Conservation (phyloP, 2,113 vertebrate genomes). For the Pipa parva region DNA sequence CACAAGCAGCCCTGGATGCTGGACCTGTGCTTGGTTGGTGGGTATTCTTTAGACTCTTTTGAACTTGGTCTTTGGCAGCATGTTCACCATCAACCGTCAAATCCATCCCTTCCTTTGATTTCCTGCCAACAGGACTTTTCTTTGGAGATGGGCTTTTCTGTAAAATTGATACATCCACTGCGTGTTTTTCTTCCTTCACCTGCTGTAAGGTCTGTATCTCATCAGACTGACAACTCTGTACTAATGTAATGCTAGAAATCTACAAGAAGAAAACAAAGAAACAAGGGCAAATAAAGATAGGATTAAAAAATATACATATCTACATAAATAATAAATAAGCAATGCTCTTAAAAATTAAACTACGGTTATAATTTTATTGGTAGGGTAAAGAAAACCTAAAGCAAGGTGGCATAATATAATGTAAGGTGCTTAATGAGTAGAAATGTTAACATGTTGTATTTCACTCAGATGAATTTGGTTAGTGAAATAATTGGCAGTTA, state of each 20-base stretch:
- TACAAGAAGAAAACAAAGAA: constrained; percentile 52
- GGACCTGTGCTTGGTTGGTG: constrained; percentile 91
- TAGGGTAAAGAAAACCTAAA: no score
- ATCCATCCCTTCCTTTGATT: constrained; percentile 50
- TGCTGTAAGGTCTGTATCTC: constrained; percentile 55
- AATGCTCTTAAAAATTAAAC: no score
- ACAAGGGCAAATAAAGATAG: no score
- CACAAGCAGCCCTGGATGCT: constrained; percentile 75
- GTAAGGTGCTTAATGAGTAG: no score
- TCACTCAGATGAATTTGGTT: no score
- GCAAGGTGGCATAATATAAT: no score
- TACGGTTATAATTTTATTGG: no score
- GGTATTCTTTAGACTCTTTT: constrained; percentile 63
- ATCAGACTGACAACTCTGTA: constrained; percentile 60
- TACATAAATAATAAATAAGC: no score
- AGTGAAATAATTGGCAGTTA: no score
- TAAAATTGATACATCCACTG: constrained; percentile 59
- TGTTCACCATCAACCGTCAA: constrained; percentile 61
- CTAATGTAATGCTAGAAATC: constrained; percentile 64
- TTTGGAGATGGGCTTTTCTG: constrained; percentile 64
- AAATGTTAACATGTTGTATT: no score
- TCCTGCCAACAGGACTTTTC: constrained; percentile 65
- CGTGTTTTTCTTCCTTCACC: constrained; percentile 66
- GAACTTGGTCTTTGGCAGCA: constrained; percentile 58
- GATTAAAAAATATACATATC: no score